Percentiles rank a stretch among this genome's conserved stretches.
Evolutionary conservation across 2,888 invertebrate species (phyloP).

Genomic region (Cepaea hortensis): DNA sequence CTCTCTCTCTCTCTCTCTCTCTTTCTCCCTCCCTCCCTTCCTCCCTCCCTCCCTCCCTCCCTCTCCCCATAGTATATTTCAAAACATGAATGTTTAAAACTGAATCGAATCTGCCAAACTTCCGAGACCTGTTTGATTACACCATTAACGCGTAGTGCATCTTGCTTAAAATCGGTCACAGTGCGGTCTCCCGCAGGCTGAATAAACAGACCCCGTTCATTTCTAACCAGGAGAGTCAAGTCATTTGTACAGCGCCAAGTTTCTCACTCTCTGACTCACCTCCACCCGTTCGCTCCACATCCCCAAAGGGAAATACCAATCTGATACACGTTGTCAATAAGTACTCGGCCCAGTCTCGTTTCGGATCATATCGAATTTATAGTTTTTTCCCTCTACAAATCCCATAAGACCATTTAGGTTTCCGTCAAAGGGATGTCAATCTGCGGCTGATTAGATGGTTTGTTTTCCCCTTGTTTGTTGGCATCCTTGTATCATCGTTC

Average conservation of each 20-base stretch:
- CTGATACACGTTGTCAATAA: background rate
- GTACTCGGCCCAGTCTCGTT: background rate
- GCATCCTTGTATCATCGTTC: too few relatives aligned
- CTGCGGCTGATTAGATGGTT: too few relatives aligned
- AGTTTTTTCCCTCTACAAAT: background rate
- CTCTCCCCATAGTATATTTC: background rate
- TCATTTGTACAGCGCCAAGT: background rate
- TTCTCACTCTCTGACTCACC: background rate
- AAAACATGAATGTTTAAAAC: conserved; percentile 8
- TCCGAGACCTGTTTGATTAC: background rate
- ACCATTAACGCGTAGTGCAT: background rate
- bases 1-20: conserved; percentile 34
- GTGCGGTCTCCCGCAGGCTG: background rate
- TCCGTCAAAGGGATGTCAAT: too few relatives aligned
- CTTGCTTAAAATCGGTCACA: background rate
- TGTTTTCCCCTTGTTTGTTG: too few relatives aligned
- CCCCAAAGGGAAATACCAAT: background rate
- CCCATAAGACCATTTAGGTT: too few relatives aligned
- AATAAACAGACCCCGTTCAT: conserved; percentile 3
- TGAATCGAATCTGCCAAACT: conserved; percentile 9
- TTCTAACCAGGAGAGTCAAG: background rate
- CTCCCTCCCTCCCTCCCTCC: conserved; percentile 20
- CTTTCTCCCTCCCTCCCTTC: background rate
- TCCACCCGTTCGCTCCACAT: background rate
- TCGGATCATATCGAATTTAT: background rate